Evolutionary conservation across 2,113 vertebrate species (phyloP), one percentile per base, ranked within the genome.

Genomic region (Rhinichthys klamathensis): DNA sequence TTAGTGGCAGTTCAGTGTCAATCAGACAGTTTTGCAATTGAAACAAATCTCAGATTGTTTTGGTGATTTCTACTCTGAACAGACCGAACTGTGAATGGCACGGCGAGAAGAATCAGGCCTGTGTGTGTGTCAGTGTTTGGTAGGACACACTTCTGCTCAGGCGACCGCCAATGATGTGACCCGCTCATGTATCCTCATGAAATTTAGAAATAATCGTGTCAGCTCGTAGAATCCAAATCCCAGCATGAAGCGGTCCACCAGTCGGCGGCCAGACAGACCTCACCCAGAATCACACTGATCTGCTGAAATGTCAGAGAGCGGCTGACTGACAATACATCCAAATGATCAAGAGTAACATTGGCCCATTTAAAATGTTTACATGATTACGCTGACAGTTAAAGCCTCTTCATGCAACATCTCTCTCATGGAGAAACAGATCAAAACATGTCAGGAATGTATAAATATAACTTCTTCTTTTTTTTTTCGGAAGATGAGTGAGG

Each of bases 291-390:
- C 30, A 30, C 30, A 30, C 15, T 35, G n/a, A n/a, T n/a, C n/a
- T n/a, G n/a, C n/a, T n/a, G n/a, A n/a, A n/a, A n/a, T n/a, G n/a
- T n/a, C n/a, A n/a, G n/a, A n/a, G n/a, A n/a, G n/a, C n/a, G n/a
- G n/a, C n/a, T n/a, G 65, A 35, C 65, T 69, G 67, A 38, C 32
- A 8, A 69, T 69, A 10, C 25, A 75, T 75, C 44, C 44, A 18
- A 15, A 30, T 25, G 44, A 75, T 75, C 23, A 75, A 51, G 25
- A 10, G 46, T 7, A 41, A 35, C 78, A 13, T 3, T 79, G 77
- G 35, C 77, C 78, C 78, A 80, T 80, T 80, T 49, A 65, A 44
- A 10, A 30, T 80, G 78, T 63, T 65, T 65, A 80, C 58, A 65
- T 63, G 35, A 27, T 65, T 44, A 65, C 25, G 38, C 21, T 44